A percentile compares a stretch with the other conserved stretches of the same genome.
These are phyloP conservation scores for Drosophila incognita DNA, from an alignment of 2,888 invertebrate species.

Conservation along the genomic window DNA sequence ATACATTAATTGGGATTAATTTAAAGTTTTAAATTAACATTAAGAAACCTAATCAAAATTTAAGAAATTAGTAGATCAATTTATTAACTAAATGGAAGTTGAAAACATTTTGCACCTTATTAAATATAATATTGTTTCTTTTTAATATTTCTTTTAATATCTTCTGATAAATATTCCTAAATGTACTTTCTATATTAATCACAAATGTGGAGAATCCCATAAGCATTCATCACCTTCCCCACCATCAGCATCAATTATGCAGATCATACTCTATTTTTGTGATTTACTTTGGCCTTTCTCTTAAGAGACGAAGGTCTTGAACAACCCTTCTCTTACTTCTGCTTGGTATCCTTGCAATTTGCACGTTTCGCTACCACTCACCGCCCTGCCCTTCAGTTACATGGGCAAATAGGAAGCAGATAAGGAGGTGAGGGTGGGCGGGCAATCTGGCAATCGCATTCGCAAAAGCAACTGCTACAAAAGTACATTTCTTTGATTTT, in stretches of 20 bases:
- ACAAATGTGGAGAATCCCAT: neutral
- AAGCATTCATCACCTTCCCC: neutral
- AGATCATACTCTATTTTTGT: neutral
- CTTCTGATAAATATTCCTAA: neutral
- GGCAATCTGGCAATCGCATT: constrained; percentile 46
- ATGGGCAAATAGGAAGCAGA: constrained; percentile 16
- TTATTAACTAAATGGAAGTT: no score
- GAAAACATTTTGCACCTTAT: neutral
- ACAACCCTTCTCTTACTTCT: constrained; percentile 11
- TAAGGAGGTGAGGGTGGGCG: constrained; percentile 4
- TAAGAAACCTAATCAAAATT: neutral
- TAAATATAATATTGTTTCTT: neutral
- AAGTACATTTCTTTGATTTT: constrained; percentile 66
- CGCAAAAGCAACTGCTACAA: constrained; percentile 27
- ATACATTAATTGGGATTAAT: neutral
- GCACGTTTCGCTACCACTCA: constrained; percentile 56
- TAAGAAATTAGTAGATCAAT: neutral
- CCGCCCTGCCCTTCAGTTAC: constrained; percentile 64
- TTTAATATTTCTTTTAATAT: neutral
- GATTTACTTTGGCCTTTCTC: neutral
- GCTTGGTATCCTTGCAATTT: constrained; percentile 51
- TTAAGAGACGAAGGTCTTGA: neutral
- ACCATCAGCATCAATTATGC: neutral
- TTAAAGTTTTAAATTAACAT: neutral
- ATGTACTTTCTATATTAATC: neutral